Evolutionary conservation across 2,888 invertebrate species (phyloP).

Genomic region (Schizotus pectinicornis): DNA sequence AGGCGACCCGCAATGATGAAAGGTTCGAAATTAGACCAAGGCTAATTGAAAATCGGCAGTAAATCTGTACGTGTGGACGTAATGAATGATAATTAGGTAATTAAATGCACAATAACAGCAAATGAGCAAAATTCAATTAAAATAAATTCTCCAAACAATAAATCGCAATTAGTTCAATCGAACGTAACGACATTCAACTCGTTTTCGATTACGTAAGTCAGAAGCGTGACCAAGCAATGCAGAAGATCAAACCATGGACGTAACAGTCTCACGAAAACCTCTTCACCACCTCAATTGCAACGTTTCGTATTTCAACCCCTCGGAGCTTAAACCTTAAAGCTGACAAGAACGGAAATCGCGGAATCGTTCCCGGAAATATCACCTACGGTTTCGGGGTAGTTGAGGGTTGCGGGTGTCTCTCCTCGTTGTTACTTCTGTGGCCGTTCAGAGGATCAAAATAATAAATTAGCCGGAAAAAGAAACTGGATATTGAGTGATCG

Average conservation of each 20-base stretch:
- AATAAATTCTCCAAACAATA: constrained; percentile 51
- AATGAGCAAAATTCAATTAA: constrained; percentile 53
- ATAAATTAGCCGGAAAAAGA: constrained; percentile 37
- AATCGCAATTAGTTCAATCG: constrained; percentile 54
- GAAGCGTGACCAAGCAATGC: constrained; percentile 42
- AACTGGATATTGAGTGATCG: constrained; percentile 33
- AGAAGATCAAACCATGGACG: constrained; percentile 13
- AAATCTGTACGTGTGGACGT: constrained; percentile 21
- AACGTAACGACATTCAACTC: constrained; percentile 42
- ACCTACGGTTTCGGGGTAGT: not conserved
- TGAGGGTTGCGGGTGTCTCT: not conserved
- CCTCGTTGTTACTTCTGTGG: constrained; percentile 21
- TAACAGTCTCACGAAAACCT: not conserved
- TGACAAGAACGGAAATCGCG: not conserved
- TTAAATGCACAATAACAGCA: constrained; percentile 38
- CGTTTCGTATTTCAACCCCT: no score
- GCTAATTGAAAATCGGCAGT: constrained; percentile 16
- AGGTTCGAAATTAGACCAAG: constrained; percentile 22
- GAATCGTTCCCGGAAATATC: not conserved
- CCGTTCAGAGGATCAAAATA: constrained; percentile 27
- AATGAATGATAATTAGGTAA: constrained; percentile 40
- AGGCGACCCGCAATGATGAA: not conserved
- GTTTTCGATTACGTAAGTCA: constrained; percentile 45
- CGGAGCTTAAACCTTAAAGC: not conserved
- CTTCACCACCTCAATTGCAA: no score